A percentile compares a stretch with the other conserved stretches of the same genome.
phyloP scores from a whole-genome alignment of 2,113 vertebrate species.

The Ariopsis seemanni region DNA sequence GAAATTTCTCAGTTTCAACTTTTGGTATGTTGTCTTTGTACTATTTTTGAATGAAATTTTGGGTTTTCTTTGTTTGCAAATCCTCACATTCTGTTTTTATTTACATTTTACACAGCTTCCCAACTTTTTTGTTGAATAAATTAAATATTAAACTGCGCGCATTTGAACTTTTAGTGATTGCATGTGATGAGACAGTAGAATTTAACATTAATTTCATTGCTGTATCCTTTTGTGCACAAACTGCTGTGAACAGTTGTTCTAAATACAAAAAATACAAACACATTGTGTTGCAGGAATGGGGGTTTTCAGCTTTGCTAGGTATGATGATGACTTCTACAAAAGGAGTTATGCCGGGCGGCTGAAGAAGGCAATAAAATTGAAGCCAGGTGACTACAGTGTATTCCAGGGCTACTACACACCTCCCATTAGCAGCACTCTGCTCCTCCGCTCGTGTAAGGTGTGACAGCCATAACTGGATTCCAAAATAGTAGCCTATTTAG shows the following conservation, averaged over 20 bases:
- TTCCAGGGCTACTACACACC: constrained; percentile 71
- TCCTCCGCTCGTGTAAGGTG: constrained; percentile 75
- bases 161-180: not conserved
- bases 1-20: no score
- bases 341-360: constrained; percentile 70
- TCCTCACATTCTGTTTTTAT: no score
- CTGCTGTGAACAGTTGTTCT: not conserved
- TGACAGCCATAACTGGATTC: not conserved
- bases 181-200: not conserved
- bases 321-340: constrained; percentile 77
- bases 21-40: no score
- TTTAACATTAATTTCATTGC: not conserved
- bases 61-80: no score
- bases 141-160: not conserved
- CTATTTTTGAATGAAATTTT: no score
- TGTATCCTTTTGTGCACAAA: not conserved
- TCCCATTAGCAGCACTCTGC: constrained; percentile 67
- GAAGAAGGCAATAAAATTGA: constrained; percentile 57
- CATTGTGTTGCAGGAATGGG: constrained; percentile 71
- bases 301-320: constrained; percentile 83
- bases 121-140: not conserved
- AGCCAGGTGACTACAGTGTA: constrained; percentile 68
- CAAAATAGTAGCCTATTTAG: not conserved
- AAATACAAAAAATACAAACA: not conserved
- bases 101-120: no score